Evolutionary conservation across 2,113 vertebrate species (phyloP).

Genomic region (Pterophyllum scalare): DNA sequence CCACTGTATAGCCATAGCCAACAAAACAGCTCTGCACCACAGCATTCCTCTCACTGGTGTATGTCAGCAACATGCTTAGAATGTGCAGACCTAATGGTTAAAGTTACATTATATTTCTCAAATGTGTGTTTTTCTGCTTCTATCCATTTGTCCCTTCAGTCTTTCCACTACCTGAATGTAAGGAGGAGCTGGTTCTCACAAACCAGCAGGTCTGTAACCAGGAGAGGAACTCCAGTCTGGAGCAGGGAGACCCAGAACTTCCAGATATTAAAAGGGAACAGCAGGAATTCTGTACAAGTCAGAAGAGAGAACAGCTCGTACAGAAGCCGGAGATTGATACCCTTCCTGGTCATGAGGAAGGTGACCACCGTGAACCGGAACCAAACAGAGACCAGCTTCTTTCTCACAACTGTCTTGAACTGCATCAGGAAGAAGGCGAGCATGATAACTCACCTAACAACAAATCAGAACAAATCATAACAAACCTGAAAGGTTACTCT

Average conservation of each 20-base stretch:
- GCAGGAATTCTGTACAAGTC: not conserved
- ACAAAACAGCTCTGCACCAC: not conserved
- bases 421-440: not conserved
- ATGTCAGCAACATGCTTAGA: not conserved
- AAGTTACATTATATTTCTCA: not conserved
- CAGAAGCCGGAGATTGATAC: not conserved
- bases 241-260: too few relatives aligned
- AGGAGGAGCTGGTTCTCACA: not conserved
- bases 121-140: not conserved
- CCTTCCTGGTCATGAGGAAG: not conserved
- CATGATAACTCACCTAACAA: not conserved
- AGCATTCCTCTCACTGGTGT: not conserved
- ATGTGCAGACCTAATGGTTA: not conserved
- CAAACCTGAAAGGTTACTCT: not conserved
- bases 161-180: not conserved
- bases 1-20: too few relatives aligned
- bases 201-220: not conserved
- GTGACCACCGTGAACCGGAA: not conserved
- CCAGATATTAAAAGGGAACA: not conserved
- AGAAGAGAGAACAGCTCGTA: not conserved
- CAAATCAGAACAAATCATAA: rapidly evolving
- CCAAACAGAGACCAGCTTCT: too few relatives aligned
- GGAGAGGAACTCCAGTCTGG: not conserved
- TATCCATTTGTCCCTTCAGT: not conserved
- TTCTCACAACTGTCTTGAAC: not conserved